Conservation (phyloP, 1,140 invertebrate species). For the Eriosoma lanigerum region DNA sequence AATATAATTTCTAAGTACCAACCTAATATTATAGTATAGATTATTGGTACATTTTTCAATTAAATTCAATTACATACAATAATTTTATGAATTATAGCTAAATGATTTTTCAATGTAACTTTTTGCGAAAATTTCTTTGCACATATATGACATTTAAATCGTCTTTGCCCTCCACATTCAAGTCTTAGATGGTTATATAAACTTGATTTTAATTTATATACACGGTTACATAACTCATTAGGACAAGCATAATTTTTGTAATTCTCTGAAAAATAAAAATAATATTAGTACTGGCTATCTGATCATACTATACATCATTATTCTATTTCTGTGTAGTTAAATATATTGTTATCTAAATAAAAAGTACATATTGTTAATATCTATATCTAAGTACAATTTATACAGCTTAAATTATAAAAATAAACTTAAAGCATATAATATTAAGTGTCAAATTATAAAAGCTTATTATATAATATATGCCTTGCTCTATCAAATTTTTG, state of each 20-base stretch:
- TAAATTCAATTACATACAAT: neutral
- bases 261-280: neutral
- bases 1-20: no score
- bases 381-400: no score
- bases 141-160: slow-evolving; percentile 57
- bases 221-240: neutral
- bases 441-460: no score
- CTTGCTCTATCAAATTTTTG: no score
- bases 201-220: slow-evolving; percentile 33
- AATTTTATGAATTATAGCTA: slow-evolving; percentile 29
- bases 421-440: no score
- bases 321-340: no score
- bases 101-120: slow-evolving; percentile 40
- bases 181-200: slow-evolving; percentile 36
- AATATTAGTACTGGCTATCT: neutral
- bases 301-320: no score
- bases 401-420: no score
- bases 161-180: slow-evolving; percentile 58
- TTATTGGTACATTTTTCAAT: neutral
- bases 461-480: no score
- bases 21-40: no score
- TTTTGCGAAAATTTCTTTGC: slow-evolving; percentile 49
- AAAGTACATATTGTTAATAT: no score
- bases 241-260: neutral
- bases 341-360: no score